Evolutionary conservation across 1,140 invertebrate species (phyloP).

Genomic region (Zaprionus inermis): DNA sequence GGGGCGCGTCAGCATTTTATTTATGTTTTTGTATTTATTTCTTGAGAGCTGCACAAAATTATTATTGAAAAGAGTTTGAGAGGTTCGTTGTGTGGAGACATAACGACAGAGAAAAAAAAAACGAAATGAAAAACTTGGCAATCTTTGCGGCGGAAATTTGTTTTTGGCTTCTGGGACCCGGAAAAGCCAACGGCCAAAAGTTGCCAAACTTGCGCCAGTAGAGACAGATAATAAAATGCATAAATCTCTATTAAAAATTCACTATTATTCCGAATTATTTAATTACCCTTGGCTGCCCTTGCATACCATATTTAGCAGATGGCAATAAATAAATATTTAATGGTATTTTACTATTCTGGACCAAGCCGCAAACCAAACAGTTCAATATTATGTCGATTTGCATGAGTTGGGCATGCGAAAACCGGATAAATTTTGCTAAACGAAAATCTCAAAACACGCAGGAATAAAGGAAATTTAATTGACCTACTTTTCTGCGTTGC

Average conservation of each 20-base stretch:
- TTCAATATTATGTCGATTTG: background rate
- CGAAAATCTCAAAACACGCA: background rate
- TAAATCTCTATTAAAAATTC: slow-evolving; percentile 34
- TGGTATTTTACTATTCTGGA: slow-evolving; percentile 12
- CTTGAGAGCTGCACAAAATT: slow-evolving; percentile 49
- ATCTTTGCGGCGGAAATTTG: slow-evolving; percentile 57
- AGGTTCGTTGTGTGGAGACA: slow-evolving; percentile 32
- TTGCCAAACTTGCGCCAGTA: slow-evolving; percentile 32
- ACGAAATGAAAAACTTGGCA: slow-evolving; percentile 46
- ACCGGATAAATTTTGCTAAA: background rate
- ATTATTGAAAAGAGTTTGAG: slow-evolving; percentile 78
- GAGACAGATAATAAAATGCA: slow-evolving; percentile 18
- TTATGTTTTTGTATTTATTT: slow-evolving; percentile 73
- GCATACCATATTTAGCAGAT: background rate
- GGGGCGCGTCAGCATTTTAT: slow-evolving; percentile 64
- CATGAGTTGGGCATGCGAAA: background rate
- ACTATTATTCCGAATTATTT: slow-evolving; percentile 32
- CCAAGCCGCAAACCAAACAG: background rate
- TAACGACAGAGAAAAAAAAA: background rate
- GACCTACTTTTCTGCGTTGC: background rate
- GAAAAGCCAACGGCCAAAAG: slow-evolving; percentile 36
- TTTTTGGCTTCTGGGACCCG: slow-evolving; percentile 52
- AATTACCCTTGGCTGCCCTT: slow-evolving; percentile 41
- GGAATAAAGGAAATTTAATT: background rate
- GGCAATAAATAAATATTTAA: slow-evolving; percentile 35